phyloP scores from a whole-genome alignment of 2,113 vertebrate genomes.

The Bubo scandiacus region DNA sequence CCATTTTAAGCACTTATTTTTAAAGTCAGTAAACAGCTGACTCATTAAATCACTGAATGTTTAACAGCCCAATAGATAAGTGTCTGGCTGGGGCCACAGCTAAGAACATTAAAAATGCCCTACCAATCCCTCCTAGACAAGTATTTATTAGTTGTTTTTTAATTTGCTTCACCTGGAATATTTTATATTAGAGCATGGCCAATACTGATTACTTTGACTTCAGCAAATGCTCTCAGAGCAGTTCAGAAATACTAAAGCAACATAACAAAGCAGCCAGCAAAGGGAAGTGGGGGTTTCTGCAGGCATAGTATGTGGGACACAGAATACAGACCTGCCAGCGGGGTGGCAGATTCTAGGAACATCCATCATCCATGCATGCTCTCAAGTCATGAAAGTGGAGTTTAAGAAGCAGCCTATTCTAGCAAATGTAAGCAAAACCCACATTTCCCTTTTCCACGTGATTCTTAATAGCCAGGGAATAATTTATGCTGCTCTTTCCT shows the following conservation, averaged over 20 bases:
- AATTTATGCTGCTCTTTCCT: background rate
- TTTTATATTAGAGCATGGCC: background rate
- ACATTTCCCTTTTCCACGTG: background rate
- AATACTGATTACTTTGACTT: background rate
- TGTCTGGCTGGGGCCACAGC: background rate
- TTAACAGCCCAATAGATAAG: background rate
- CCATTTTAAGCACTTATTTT: background rate
- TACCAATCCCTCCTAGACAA: background rate
- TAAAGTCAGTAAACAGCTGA: background rate
- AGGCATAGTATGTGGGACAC: background rate
- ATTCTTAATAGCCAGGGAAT: background rate
- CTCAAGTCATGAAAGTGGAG: rapidly evolving
- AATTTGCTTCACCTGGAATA: background rate
- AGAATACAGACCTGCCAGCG: background rate
- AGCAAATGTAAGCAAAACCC: background rate
- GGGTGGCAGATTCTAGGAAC: background rate
- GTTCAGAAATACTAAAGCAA: background rate
- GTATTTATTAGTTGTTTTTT: background rate
- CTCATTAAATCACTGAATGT: background rate
- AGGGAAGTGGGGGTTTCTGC: background rate
- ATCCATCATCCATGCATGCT: background rate
- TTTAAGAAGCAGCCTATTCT: background rate
- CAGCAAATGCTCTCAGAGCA: background rate
- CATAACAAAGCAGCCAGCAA: background rate
- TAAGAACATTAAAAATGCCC: background rate